A percentile compares a stretch with the other conserved stretches of the same genome.
These are phyloP conservation scores for Phrynosoma platyrhinos DNA, from an alignment of 2,113 vertebrate species.

Conservation along the genomic window DNA sequence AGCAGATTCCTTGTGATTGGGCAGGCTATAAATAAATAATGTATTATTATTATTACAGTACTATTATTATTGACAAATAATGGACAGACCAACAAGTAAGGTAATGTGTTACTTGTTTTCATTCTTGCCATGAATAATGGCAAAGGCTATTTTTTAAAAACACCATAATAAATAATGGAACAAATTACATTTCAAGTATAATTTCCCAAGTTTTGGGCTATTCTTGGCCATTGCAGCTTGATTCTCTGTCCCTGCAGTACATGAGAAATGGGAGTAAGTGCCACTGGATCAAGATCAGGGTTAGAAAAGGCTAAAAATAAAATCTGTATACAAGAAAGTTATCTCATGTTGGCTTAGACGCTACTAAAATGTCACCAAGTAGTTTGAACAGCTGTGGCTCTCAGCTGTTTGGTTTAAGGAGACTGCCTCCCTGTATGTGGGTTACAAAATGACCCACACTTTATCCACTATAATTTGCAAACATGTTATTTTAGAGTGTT, in stretches of 20 bases:
- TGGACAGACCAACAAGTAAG: too few species aligned
- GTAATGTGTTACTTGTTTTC: too few species aligned
- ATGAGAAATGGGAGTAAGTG: background rate
- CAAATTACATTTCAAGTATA: too few species aligned
- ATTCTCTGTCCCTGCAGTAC: background rate
- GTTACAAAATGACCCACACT: background rate
- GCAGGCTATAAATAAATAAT: too few species aligned
- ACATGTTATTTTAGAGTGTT: too few species aligned
- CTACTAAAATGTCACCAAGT: background rate
- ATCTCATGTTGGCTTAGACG: background rate
- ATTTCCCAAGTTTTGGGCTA: background rate
- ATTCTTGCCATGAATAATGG: too few species aligned
- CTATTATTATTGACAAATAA: too few species aligned
- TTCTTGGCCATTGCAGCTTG: background rate
- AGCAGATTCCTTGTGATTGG: too few species aligned
- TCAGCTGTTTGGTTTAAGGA: constrained; percentile 6
- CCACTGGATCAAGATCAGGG: background rate
- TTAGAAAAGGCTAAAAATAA: constrained; percentile 16
- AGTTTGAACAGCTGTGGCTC: constrained; percentile 15
- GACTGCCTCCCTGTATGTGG: too few species aligned
- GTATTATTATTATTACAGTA: too few species aligned
- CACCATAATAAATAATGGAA: too few species aligned
- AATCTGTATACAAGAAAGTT: background rate
- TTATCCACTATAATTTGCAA: background rate
- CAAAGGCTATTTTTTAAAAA: too few species aligned